Base-by-base conservation (phyloP, 2,113 vertebrate species). In the Pristiophorus japonicus region DNA sequence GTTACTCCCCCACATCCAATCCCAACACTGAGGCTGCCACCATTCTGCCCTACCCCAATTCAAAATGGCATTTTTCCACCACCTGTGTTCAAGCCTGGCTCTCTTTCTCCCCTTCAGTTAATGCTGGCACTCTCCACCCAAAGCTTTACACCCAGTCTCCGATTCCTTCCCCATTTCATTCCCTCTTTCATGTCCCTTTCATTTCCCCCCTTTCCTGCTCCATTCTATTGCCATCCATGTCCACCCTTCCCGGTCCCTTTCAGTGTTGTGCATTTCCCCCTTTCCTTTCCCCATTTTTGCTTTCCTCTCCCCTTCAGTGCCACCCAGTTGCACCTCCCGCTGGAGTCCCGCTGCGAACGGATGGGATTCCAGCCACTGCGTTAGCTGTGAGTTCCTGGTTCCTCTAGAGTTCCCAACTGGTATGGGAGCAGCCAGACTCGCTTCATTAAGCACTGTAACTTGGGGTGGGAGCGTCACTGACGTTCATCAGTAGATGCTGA, bases 361-460 rank as follows among this genome's bases (percentile, higher is more conserved):
- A 81, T 20, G 78, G 42, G 78, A 81, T 81, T 81, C n/a, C 38
- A 81, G 42, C 38, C 75, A 81, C 38, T 81, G 38, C 42, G 20
- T 81, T 81, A 81, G 78, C 12, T 81, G 78, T 81, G 78, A 81
- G 45, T 81, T 81, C 78, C 78, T 81, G 78, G 42, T 81, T 81
- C 78, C 78, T 45, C 78, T 45, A 42, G 78, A 81, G 45, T 45
- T 81, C 78, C 78, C 78, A 81, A 38, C 38, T 42, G 5, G 18
- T 45, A 20, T 42, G 78, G 78, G 42, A 45, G 78, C 78, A 81
- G 78, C 38, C 16, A 81, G 78, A 81, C 42, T 20, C 78, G 20
- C 78, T 81, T 81, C 78, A 38, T 20, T 18, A 81, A 81, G 16
- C 75, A 38, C 11, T n/a, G 22, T 81, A 42, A 45, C 51, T 59